Evolutionary conservation across 2,888 invertebrate genomes (phyloP), one percentile per base, ranked within the genome.

Genomic region (Tubulanus polymorphus): DNA sequence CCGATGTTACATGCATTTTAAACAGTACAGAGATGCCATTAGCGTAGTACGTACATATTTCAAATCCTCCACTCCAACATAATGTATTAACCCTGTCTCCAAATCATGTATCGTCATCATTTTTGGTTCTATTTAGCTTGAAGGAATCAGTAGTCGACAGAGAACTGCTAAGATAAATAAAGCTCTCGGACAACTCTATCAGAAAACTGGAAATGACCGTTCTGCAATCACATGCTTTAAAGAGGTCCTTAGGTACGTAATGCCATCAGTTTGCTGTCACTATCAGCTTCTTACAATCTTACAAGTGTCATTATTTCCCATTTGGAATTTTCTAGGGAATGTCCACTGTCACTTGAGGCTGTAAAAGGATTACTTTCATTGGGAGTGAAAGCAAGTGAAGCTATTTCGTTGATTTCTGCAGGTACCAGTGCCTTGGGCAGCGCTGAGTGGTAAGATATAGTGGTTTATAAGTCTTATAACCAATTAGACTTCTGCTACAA

Each of bases 221-320:
- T 86, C 87, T 18, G 89, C 89, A 0, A 85, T 87, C 50, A 83
- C 86, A 1, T 86, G 87, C 29, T 91, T 87, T 73, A 90, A 88
- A 74, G 90, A 90, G 80, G 89, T 90, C 10, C 73, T 91, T 48
- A 83, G 86, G 86, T 86, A 70, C 73, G 76, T 67, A 41, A 23
- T 5, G 15, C n/a, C n/a, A n/a, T n/a, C n/a, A n/a, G n/a, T n/a
- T n/a, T n/a, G n/a, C n/a, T n/a, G n/a, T n/a, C n/a, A n/a, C n/a
- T n/a, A n/a, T n/a, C n/a, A n/a, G n/a, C n/a, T n/a, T n/a, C n/a
- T n/a, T n/a, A n/a, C n/a, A n/a, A n/a, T n/a, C n/a, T n/a, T n/a
- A n/a, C n/a, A n/a, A n/a, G n/a, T n/a, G n/a, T n/a, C n/a, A n/a
- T n/a, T n/a, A n/a, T n/a, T n/a, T n/a, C n/a, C n/a, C n/a, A n/a